phyloP scores from a whole-genome alignment of 1,140 invertebrate genomes.

The Hermetia illucens region DNA sequence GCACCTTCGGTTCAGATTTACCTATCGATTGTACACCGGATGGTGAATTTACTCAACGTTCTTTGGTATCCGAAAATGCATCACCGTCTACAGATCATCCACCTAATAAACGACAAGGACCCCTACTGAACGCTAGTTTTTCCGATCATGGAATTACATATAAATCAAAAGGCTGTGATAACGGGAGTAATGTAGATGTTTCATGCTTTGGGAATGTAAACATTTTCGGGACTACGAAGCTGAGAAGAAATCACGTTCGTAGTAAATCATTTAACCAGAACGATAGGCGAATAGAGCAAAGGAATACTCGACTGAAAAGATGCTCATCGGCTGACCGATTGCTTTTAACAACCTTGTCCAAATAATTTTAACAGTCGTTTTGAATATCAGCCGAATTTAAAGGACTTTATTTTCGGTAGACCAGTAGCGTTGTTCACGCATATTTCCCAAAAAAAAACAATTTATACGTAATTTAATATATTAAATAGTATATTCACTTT shows the following conservation, averaged over 20 bases:
- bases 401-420: too few relatives aligned
- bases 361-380: too few relatives aligned
- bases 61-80: not conserved
- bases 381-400: too few relatives aligned
- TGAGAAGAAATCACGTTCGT: constrained; percentile 16
- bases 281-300: constrained; percentile 1
- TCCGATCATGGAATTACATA: not conserved
- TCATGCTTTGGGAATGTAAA: constrained; percentile 13
- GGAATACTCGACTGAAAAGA: constrained; percentile 12
- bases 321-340: constrained; percentile 26
- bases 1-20: too few relatives aligned
- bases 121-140: not conserved
- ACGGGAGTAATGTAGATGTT: constrained; percentile 7
- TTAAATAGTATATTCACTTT: too few relatives aligned
- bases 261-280: constrained; percentile 23
- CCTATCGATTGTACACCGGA: not conserved
- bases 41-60: not conserved
- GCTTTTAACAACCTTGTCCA: too few relatives aligned
- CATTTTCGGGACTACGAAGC: constrained; percentile 23
- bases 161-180: not conserved
- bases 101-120: not conserved
- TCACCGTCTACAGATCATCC: not conserved
- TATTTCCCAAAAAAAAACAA: too few relatives aligned
- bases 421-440: too few relatives aligned
- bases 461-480: too few relatives aligned